Base-by-base conservation (phyloP, 2,797 vertebrate genomes). In the Parotocinclus haroldoi region DNA sequence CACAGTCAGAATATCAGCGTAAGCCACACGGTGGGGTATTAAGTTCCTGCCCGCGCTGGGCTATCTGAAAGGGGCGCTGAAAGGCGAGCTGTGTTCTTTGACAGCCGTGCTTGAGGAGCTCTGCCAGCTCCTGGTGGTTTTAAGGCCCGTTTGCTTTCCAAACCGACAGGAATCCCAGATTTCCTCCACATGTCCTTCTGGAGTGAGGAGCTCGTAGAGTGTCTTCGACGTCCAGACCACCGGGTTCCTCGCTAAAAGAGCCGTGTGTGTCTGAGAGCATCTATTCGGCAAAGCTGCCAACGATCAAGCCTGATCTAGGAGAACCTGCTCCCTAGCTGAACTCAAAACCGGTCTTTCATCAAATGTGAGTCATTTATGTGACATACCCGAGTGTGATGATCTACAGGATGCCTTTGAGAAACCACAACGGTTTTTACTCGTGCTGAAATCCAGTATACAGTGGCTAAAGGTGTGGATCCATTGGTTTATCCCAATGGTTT, bases 81-180 rank as follows among this genome's bases (percentile, higher is more conserved):
- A 77, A 68, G 69, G 58, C 12, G 53, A 50, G 63, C 73, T 76
- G 56, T 76, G 68, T 71, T 61, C 52, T 63, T 44, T 50, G 62
- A 61, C 48, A 39, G 18, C 51, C 55, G 60, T 45, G 44, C 56
- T 38, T 57, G 66, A 63, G 71, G 63, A 58, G 13, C 1, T 37
- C 49, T 51, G 62, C 76, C 64, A 75, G 67, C 70, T 55, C 39
- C 42, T 64, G 36, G 59, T 63, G 72, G 72, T 74, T 64, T 58
- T 63, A 17, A 1, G 27, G 48, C 7, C 57, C 67, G 73, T 78
- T 79, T 58, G 73, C 71, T 60, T 70, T 50, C 58, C 48, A 58
- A 67, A 74, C 73, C 77, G 57, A 72, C 64, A 72, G 66, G 54
- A 72, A 77, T 77, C 63, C 63, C 61, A 63, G 66, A 72, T 68